phyloP scores from a whole-genome alignment of 2,113 vertebrate genomes.

The Hypomesus transpacificus region DNA sequence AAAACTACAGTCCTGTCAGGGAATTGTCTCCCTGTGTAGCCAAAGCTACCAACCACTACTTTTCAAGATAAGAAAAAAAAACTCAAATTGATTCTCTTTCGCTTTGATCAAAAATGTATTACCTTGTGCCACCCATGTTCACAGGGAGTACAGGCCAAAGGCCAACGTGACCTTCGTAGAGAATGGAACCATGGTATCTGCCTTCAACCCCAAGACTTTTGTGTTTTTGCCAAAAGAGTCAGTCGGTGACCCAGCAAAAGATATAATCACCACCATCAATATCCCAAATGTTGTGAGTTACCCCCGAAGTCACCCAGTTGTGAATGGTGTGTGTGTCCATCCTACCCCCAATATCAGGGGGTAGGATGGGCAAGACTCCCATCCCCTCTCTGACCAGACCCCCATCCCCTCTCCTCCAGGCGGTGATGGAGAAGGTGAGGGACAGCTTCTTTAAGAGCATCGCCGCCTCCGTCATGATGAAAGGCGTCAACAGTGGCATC shows the following conservation, averaged over 20 bases:
- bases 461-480: slow-evolving; percentile 47
- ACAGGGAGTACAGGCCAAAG: slow-evolving; percentile 86
- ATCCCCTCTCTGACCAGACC: slow-evolving; percentile 5
- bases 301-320: not conserved
- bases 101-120: not conserved
- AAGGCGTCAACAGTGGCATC: slow-evolving; percentile 28
- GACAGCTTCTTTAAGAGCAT: slow-evolving; percentile 35
- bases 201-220: slow-evolving; percentile 82
- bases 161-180: slow-evolving; percentile 83
- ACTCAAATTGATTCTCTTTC: too few species aligned
- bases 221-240: slow-evolving; percentile 83
- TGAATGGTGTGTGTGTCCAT: not conserved
- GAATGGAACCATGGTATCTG: slow-evolving; percentile 81
- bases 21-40: too few species aligned
- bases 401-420: slow-evolving; percentile 61
- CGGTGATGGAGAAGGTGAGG: slow-evolving; percentile 75
- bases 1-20: too few species aligned
- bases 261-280: slow-evolving; percentile 86
- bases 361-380: too few species aligned
- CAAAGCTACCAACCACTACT: not conserved
- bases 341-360: not conserved
- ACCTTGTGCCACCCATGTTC: slow-evolving; percentile 22
- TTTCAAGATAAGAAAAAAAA: not conserved
- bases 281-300: slow-evolving; percentile 89
- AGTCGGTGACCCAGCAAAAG: slow-evolving; percentile 80